Evolutionary conservation across 2,797 vertebrate genomes (phyloP), one percentile per base, ranked within the genome.

Genomic region (Anguilla pacifica): DNA sequence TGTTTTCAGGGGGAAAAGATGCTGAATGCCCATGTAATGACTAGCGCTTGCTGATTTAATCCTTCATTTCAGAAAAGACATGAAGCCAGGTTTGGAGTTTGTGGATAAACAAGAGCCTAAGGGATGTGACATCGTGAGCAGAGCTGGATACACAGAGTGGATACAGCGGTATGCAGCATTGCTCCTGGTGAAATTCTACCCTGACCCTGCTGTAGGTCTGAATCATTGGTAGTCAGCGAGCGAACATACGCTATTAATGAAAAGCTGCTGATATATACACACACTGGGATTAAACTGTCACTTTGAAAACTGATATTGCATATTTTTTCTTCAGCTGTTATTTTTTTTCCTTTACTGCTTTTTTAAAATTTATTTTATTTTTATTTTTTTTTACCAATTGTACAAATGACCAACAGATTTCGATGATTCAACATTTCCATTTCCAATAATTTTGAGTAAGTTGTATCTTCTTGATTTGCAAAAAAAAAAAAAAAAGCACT

Each of bases 231-330:
- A 82, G 43, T 51, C 79, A 49, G 79, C 6, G 6, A 35, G 53
- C 3, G 83, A 84, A 28, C n/a, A 31, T 17, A 46, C 0, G 83
- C 28, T 35, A 28, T 84, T 84, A 55, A 84, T 59, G 83, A 84
- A 31, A 59, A 7, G n/a, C 28, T 46, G 39, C 83, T 84, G 83
- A 84, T 84, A 84, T 57, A 84, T 57, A 84, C 28, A 35, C 53
- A 84, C n/a, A 35, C 28, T 35, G 31, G 83, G 51, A 59, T 84
- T 55, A 84, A 84, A 57, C 19, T 83, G 81, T 83, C 51, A 59
- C 83, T 31, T 59, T 84, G 82, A 84, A 84, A 84, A 57, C 28
- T 9, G 10, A 84, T 82, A 49, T n/a, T 19, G 28, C 28, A 84
- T 19, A 17, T 57, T 84, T 59, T 83, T 59, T 31, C 53, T 53